These are phyloP conservation scores for Parnassius smintheus DNA, from an alignment of 2,888 invertebrate genomes.

Conservation along the genomic window DNA sequence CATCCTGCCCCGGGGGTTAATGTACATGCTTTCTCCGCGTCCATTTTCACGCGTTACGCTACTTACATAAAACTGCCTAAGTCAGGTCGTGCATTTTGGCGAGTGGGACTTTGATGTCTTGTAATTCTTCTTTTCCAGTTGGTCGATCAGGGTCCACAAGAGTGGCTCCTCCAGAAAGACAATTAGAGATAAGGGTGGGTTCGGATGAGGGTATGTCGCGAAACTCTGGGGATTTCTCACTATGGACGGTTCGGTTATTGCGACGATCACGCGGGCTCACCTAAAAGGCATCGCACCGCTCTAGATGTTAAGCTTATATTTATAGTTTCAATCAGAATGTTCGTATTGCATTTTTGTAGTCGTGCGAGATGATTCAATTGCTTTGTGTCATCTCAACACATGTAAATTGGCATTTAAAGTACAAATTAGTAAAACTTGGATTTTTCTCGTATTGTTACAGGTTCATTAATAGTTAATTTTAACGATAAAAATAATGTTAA, in stretches of 20 bases:
- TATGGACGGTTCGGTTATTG: conserved; percentile 75
- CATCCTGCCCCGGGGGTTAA: conserved; percentile 67
- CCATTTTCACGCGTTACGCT: conserved; percentile 77
- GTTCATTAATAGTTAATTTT: conserved; percentile 79
- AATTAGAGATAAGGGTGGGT: conserved; percentile 78
- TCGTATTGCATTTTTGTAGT: conserved; percentile 67
- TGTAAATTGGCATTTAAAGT: conserved; percentile 81
- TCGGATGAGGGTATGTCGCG: conserved; percentile 77
- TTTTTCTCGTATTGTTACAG: conserved; percentile 79
- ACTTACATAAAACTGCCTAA: conserved; percentile 69
- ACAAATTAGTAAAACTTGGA: conserved; percentile 81
- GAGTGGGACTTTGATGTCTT: conserved; percentile 78
- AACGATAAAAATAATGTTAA: conserved; percentile 71
- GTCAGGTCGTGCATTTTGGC: conserved; percentile 60
- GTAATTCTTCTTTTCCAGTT: conserved; percentile 80
- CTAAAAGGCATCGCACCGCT: conserved; percentile 80
- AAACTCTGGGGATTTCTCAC: conserved; percentile 78
- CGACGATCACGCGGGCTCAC: conserved; percentile 72
- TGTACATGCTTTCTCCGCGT: conserved; percentile 73
- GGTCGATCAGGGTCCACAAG: conserved; percentile 81
- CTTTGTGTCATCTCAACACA: conserved; percentile 73
- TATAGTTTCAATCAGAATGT: conserved; percentile 63
- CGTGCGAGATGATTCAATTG: conserved; percentile 71
- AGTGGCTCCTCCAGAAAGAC: conserved; percentile 81
- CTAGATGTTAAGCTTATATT: conserved; percentile 70